Evolutionary conservation across 2,113 vertebrate species (phyloP).

Genomic region (Ictalurus punctatus): DNA sequence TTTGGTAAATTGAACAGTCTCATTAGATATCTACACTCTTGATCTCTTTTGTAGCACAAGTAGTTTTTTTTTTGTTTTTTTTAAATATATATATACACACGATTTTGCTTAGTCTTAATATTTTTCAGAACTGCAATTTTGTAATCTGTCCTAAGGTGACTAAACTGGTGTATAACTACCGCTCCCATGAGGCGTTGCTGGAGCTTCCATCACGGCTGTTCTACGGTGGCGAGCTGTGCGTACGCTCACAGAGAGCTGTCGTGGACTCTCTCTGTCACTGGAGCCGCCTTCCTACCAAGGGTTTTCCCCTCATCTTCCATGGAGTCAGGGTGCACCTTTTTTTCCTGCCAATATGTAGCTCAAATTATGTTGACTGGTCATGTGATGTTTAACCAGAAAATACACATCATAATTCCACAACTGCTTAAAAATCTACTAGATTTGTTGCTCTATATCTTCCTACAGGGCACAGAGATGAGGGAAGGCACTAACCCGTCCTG

Average conservation of each 20-base stretch:
- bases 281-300: conserved; percentile 82
- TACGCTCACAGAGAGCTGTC: conserved; percentile 73
- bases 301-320: conserved; percentile 90
- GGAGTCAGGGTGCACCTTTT: conserved; percentile 80
- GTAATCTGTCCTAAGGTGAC: conserved; percentile 77
- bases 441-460: not conserved
- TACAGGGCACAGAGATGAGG: conserved; percentile 84
- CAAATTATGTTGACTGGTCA: not conserved
- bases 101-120: not conserved
- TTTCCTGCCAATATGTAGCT: not conserved
- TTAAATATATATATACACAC: too few species aligned
- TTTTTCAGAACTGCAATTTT: not conserved
- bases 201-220: conserved; percentile 86
- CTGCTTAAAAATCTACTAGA: not conserved
- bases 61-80: not conserved
- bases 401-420: not conserved
- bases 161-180: conserved; percentile 92
- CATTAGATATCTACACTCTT: not conserved
- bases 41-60: not conserved
- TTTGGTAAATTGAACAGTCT: not conserved
- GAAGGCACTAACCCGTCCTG: conserved; percentile 87
- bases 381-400: not conserved
- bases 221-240: conserved; percentile 83
- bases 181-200: conserved; percentile 84
- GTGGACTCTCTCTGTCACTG: conserved; percentile 82